These are phyloP conservation scores for Piprites chloris DNA, from an alignment of 2,113 vertebrate genomes.

Conservation along the genomic window DNA sequence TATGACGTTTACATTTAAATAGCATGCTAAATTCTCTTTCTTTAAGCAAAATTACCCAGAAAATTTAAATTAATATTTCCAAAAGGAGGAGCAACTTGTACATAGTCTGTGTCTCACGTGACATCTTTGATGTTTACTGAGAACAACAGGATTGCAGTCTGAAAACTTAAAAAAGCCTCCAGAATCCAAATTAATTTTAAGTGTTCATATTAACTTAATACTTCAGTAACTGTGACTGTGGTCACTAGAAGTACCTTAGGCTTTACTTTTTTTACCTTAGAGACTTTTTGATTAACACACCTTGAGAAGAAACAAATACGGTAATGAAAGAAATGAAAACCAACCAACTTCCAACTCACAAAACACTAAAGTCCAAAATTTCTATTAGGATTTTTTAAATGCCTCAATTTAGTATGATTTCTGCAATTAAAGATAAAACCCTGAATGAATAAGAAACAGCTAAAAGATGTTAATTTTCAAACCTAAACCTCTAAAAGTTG, in stretches of 20 bases:
- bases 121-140: neutral
- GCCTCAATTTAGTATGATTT: neutral
- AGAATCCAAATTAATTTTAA: neutral
- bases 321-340: neutral
- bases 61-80: neutral
- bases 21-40: neutral
- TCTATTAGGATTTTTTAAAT: neutral
- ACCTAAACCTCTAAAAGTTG: neutral
- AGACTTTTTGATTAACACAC: neutral
- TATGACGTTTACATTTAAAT: neutral
- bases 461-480: neutral
- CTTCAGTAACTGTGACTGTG: neutral
- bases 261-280: neutral
- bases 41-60: neutral
- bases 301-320: neutral
- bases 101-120: neutral
- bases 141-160: neutral
- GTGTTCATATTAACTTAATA: neutral
- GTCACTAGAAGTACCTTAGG: neutral
- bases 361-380: neutral
- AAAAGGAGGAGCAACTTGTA: neutral
- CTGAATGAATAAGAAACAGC: neutral
- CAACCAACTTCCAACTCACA: neutral
- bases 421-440: neutral
- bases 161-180: neutral